A percentile compares a stretch with the other conserved stretches of the same genome.
These are phyloP conservation scores for Upupa epops DNA, from an alignment of 2,113 vertebrate genomes.

Conservation along the genomic window DNA sequence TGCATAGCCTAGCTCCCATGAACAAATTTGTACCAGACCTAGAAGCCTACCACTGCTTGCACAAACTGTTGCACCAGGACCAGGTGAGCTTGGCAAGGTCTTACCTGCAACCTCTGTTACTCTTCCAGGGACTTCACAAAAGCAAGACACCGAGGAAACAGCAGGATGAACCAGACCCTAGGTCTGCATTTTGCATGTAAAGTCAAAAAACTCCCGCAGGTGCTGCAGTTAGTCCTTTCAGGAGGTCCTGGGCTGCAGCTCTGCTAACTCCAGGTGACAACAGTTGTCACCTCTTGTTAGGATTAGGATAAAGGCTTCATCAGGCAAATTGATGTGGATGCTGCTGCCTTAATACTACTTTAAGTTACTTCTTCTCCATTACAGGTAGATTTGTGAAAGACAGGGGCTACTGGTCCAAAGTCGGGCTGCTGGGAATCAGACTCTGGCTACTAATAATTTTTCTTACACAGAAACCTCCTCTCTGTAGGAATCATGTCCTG, in stretches of 20 bases:
- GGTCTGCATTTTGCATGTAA: neutral
- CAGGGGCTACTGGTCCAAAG: neutral
- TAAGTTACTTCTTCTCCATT: neutral
- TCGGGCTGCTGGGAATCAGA: rapidly evolving
- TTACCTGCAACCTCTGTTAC: neutral
- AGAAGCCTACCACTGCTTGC: neutral
- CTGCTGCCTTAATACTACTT: neutral
- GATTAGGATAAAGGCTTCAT: neutral
- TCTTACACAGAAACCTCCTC: neutral
- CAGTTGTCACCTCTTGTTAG: slow-evolving; percentile 42
- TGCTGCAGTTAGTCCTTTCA: neutral
- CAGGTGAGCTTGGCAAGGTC: neutral
- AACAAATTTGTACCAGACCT: neutral
- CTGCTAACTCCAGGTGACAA: slow-evolving; percentile 45
- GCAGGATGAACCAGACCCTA: neutral
- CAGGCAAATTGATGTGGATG: slow-evolving; percentile 16
- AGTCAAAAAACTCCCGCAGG: neutral
- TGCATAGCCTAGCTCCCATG: neutral
- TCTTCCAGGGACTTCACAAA: neutral
- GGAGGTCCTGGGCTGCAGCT: neutral
- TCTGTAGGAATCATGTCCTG: neutral
- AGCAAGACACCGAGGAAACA: neutral
- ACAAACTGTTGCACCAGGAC: rapidly evolving
- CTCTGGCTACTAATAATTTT: neutral
- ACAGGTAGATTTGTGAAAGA: neutral